Evolutionary conservation across 2,888 invertebrate species (phyloP).

Genomic region (Girardia tigrina): DNA sequence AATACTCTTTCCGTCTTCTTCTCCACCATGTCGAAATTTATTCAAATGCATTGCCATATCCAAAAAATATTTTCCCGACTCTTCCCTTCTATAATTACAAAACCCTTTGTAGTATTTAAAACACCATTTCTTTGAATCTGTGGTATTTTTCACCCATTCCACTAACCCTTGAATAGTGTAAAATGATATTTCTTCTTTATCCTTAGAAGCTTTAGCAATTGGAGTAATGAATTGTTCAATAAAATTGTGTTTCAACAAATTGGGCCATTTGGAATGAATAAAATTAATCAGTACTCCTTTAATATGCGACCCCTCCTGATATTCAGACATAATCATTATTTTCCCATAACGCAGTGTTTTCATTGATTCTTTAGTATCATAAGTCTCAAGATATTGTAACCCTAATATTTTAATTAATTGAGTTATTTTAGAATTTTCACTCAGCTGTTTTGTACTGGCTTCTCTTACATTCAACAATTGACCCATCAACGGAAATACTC

Average conservation of each 20-base stretch:
- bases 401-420: constrained; percentile 89
- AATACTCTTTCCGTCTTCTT: too few species aligned
- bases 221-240: constrained; percentile 95
- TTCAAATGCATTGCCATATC: too few species aligned
- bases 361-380: constrained; percentile 52
- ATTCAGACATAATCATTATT: constrained; percentile 98
- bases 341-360: constrained; percentile 60
- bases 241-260: constrained; percentile 64
- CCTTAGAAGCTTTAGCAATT: constrained; percentile 79
- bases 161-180: constrained; percentile 95
- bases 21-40: too few species aligned
- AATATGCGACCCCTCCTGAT: constrained; percentile 96
- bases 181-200: constrained; percentile 66
- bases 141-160: constrained; percentile 79
- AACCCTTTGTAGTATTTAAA: constrained; percentile 99
- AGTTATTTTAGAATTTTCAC: constrained; percentile 92
- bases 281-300: constrained; percentile 96
- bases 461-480: constrained; percentile 92
- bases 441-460: constrained; percentile 75
- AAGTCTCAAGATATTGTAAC: constrained; percentile 80
- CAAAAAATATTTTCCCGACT: too few species aligned
- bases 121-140: constrained; percentile 74
- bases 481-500: constrained; percentile 88
- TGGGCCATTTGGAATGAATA: constrained; percentile 95
- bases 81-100: too few species aligned